Conservation (phyloP, 2,888 invertebrate genomes). For the Panzeria rudis region DNA sequence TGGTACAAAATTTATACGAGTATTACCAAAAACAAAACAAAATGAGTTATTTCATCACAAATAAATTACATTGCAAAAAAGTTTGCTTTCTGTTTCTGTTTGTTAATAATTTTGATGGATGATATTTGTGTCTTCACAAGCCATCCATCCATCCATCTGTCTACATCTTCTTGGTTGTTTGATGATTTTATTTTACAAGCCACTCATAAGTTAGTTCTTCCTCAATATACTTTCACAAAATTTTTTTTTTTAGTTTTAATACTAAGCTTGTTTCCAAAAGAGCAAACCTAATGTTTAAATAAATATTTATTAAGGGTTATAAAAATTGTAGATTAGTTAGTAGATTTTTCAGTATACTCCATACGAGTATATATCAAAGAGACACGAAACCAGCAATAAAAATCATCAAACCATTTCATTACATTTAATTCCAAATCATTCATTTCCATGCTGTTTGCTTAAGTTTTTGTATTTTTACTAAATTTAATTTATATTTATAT, state of each 20-base stretch:
- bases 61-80: constrained; percentile 6
- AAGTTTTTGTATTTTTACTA: not conserved
- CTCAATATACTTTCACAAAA: constrained; percentile 38
- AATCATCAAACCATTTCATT: constrained; percentile 51
- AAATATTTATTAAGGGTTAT: constrained; percentile 44
- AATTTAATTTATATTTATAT: constrained; percentile 51
- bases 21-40: not conserved
- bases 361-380: too few species aligned
- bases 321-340: constrained; percentile 10
- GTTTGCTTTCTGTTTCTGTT: not conserved
- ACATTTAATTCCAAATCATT: constrained; percentile 2
- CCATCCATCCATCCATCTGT: constrained; percentile 1
- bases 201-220: constrained; percentile 32
- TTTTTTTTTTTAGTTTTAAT: not conserved
- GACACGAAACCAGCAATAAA: constrained; percentile 1
- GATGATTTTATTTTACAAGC: constrained; percentile 17
- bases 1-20: not conserved
- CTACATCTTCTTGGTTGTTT: not conserved
- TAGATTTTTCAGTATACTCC: constrained; percentile 5
- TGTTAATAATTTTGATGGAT: constrained; percentile 9
- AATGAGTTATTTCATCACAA: constrained; percentile 7
- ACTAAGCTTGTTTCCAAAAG: not conserved
- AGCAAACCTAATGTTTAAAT: not conserved
- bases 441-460: not conserved
- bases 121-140: constrained; percentile 21